Evolutionary conservation across 2,113 vertebrate genomes (phyloP).

Genomic region (Atherinomorus stipes): DNA sequence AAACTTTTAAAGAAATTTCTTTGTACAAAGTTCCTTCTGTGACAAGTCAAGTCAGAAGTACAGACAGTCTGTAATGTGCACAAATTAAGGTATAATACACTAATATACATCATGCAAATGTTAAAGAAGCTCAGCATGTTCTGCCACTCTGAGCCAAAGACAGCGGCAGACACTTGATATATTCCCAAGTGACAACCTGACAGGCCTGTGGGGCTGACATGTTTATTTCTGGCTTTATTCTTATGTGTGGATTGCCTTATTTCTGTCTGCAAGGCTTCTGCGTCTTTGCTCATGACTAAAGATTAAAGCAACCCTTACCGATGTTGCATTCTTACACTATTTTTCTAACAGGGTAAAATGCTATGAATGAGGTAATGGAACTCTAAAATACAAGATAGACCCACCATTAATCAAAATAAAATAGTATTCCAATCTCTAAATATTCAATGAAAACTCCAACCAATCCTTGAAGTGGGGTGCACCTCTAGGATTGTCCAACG

Average conservation of each 20-base stretch:
- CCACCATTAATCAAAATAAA: too few relatives aligned
- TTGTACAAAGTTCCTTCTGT: conserved; percentile 3
- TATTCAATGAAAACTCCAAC: too few relatives aligned
- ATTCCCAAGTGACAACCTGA: neutral
- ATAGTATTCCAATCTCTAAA: too few relatives aligned
- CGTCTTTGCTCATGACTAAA: neutral
- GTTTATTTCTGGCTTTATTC: neutral
- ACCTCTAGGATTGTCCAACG: too few relatives aligned
- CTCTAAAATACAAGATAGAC: too few relatives aligned
- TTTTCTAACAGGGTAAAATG: too few relatives aligned
- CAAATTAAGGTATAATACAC: neutral
- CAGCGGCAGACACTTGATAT: neutral
- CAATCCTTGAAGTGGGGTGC: too few relatives aligned
- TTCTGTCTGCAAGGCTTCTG: neutral
- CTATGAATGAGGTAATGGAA: too few relatives aligned
- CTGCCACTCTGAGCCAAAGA: neutral
- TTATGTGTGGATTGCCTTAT: conserved; percentile 2
- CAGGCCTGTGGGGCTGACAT: neutral
- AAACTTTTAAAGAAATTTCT: conserved; percentile 6
- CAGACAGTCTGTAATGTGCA: neutral
- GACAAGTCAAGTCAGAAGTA: neutral
- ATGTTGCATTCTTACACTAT: too few relatives aligned
- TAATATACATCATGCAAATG: neutral
- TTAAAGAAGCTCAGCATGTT: neutral
- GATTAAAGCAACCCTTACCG: too few relatives aligned